Base-by-base conservation (phyloP, 2,888 invertebrate genomes). In the Beris chalybata region DNA sequence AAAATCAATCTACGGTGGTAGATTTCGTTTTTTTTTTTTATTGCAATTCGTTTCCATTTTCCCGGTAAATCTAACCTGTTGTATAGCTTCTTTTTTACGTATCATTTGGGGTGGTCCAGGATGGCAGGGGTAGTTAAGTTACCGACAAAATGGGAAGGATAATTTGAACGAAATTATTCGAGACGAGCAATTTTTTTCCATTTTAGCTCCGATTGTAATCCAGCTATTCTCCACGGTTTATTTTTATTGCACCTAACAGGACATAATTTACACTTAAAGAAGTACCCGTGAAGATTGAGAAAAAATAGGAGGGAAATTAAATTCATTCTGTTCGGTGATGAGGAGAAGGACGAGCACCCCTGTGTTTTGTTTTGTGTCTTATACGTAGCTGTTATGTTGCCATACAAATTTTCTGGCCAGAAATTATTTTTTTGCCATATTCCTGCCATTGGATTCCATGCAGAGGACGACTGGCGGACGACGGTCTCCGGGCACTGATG, bases 261-360 rank as follows among this genome's bases (percentile, higher is more conserved):
- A 58, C 58, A 65, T 65, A 65, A 57, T 65, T 65, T 65, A 58
- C 65, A 65, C 58, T 53, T 56, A 58, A 50, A 58, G 65, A 30
- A 56, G 53, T 52, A 22, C 30, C 22, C 6, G 29, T 6, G 22
- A 12, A 13, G 22, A 32, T n/a, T 30, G 47, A 32, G 48, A 32
- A 59, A 48, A 47, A 22, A 22, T 22, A 58, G 15, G 15, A 48
- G 32, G 31, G 61, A 52, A 61, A 61, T 61, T 61, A 61, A 61
- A 61, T 61, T 52, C 61, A 61, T 38, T 52, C 50, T 50, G 38
- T 38, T 38, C 9, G 38, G 38, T 22, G 22, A 22, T 22, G 22
- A 22, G 22, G 22, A 22, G 9, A 38, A 38, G 38, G 38, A 38
- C 38, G 38, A 38, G 38, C 38, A 38, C 38, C 38, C 38, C 9